phyloP scores from a whole-genome alignment of 2,797 vertebrate genomes.

The Ctenochaetus hawaiiensis region DNA sequence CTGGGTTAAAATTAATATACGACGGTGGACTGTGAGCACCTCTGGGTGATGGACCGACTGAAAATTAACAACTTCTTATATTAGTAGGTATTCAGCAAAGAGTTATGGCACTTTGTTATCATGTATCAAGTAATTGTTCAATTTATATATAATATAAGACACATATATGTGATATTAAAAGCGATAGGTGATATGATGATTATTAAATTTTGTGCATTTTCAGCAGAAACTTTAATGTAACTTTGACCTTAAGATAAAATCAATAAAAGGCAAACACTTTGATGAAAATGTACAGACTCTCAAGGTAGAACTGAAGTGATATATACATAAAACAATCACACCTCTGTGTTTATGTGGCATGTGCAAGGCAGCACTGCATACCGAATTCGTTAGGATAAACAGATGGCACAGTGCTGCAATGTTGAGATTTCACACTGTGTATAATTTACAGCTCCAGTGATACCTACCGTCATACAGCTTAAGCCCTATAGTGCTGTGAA shows the following conservation, averaged over 20 bases:
- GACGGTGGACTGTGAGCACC: slow-evolving; percentile 28
- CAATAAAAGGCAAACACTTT: not conserved
- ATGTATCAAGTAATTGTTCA: not conserved
- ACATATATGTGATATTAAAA: no score
- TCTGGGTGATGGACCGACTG: slow-evolving; percentile 10
- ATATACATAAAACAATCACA: slow-evolving; percentile 25
- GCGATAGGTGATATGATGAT: not conserved
- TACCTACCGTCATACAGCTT: slow-evolving; percentile 52
- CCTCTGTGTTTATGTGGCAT: slow-evolving; percentile 35
- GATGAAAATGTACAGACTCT: not conserved
- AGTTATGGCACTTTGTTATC: not conserved
- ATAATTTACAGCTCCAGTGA: slow-evolving; percentile 73
- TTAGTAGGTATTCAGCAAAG: slow-evolving; percentile 9
- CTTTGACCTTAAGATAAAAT: not conserved
- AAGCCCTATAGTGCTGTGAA: slow-evolving; percentile 48
- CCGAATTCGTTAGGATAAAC: slow-evolving; percentile 58
- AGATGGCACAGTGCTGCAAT: slow-evolving; percentile 61
- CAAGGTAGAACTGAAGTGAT: not conserved
- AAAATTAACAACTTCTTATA: slow-evolving; percentile 31
- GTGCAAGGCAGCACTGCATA: slow-evolving; percentile 48
- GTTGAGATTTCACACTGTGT: slow-evolving; percentile 76
- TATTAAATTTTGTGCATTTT: not conserved
- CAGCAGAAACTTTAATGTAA: not conserved
- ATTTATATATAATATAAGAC: not conserved
- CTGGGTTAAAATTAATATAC: slow-evolving; percentile 46